These are phyloP conservation scores for Pogona vitticeps DNA, from an alignment of 2,113 vertebrate species.

Conservation along the genomic window DNA sequence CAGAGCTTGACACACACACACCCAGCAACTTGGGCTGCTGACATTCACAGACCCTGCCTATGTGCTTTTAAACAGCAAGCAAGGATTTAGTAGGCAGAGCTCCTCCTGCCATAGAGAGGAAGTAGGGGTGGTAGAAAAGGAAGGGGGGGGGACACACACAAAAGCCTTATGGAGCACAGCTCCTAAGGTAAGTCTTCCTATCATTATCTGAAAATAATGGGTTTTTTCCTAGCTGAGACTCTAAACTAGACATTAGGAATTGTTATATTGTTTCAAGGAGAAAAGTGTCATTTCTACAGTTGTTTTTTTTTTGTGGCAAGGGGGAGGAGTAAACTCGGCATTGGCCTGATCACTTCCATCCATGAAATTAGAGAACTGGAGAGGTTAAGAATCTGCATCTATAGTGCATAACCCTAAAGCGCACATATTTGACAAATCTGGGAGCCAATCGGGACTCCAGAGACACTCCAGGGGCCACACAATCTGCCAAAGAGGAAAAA, in stretches of 20 bases:
- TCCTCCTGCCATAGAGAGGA: background rate
- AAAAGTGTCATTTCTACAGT: background rate
- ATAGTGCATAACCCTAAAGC: no score
- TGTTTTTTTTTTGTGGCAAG: background rate
- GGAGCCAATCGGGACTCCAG: no score
- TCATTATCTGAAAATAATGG: background rate
- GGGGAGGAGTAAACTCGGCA: background rate
- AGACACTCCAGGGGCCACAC: no score
- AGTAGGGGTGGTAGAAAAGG: no score
- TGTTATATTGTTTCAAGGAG: background rate
- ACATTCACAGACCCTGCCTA: background rate
- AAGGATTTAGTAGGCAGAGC: background rate
- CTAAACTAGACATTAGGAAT: no score
- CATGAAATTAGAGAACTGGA: background rate
- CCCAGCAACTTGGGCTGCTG: background rate
- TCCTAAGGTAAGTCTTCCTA: background rate
- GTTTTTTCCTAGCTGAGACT: no score
- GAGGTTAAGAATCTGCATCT: background rate
- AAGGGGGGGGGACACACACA: background rate
- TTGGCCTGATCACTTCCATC: background rate
- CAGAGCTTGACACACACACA: background rate
- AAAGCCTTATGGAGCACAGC: background rate
- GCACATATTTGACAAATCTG: no score
- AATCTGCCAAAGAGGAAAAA: no score
- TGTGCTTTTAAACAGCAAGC: background rate